Evolutionary conservation across 1,140 invertebrate species (phyloP), one percentile per base, ranked within the genome.

Genomic region (Mesaphorura yosii): DNA sequence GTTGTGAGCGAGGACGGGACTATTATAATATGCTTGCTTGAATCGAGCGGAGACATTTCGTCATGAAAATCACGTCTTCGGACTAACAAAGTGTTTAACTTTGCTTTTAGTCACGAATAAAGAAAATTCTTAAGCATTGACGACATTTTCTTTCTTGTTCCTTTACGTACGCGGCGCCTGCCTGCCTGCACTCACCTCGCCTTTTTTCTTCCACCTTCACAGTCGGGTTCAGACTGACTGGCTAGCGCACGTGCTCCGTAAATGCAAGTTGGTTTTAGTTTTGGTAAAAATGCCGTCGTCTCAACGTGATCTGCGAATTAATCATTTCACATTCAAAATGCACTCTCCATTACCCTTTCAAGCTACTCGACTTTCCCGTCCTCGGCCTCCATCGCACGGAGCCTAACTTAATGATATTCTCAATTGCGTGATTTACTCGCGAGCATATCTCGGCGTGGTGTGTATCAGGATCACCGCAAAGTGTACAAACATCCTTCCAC

Each of bases 61-160:
- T 46, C 34, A 57, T 57, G 55, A 57, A 37, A 49, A 46, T 57
- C 55, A 57, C 55, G 55, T 57, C 55, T 46, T 28, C 38, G 40
- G 22, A 46, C 29, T 17, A 34, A 47, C 28, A 48, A 51, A 57
- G 55, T 57, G 54, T 57, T 57, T 57, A 57, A 57, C 55, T 57
- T 57, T 57, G 55, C 49, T 57, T 57, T 57, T 57, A 57, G 49
- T 57, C 19, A 29, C 14, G 20, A 14, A 42, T 10, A 14, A 42
- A 42, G 14, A 42, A 17, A 42, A 14, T 10, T 42, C 20, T 7
- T 17, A n/a, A n/a, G 17, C 40, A 42, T 17, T 10, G 6, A 42
- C 15, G 20, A 42, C 14, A n/a, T n/a, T n/a, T n/a, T n/a, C n/a
- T n/a, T n/a, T n/a, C n/a, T n/a, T n/a, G n/a, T n/a, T n/a, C n/a